These are phyloP conservation scores for Poecilia gillii DNA, from an alignment of 2,797 vertebrate species.

Conservation along the genomic window DNA sequence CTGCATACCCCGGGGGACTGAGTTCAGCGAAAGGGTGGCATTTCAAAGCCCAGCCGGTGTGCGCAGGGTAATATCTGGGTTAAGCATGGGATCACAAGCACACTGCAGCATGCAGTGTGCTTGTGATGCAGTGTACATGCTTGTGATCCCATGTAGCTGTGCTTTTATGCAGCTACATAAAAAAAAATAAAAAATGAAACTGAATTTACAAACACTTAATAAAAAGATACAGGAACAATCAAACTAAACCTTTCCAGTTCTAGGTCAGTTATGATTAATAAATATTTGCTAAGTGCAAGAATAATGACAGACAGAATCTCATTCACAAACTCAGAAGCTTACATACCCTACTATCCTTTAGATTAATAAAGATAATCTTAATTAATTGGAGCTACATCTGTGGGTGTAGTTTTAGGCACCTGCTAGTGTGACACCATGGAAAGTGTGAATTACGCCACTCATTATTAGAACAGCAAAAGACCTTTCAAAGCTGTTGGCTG, in stretches of 20 bases:
- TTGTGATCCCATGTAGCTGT: no score
- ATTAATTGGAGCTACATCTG: neutral
- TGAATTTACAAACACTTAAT: neutral
- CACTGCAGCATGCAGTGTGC: neutral
- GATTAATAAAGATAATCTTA: neutral
- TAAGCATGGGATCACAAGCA: constrained; percentile 18
- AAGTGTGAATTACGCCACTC: neutral
- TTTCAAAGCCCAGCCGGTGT: constrained; percentile 56
- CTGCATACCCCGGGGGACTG: constrained; percentile 46
- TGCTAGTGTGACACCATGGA: neutral
- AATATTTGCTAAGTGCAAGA: neutral
- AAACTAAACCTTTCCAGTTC: neutral
- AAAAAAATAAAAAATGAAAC: neutral
- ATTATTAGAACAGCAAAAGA: neutral
- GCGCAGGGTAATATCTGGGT: constrained; percentile 38
- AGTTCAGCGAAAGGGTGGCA: constrained; percentile 63
- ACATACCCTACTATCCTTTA: neutral
- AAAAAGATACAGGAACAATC: neutral
- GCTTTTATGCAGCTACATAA: neutral
- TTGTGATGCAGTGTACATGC: no score
- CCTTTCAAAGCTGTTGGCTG: neutral
- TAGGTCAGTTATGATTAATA: neutral
- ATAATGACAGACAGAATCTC: neutral
- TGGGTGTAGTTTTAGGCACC: neutral
- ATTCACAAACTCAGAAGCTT: neutral